Percentiles rank a stretch among this genome's conserved stretches.
These are phyloP conservation scores for Forbesichthys agassizii DNA, from an alignment of 2,113 vertebrate genomes.

Conservation along the genomic window DNA sequence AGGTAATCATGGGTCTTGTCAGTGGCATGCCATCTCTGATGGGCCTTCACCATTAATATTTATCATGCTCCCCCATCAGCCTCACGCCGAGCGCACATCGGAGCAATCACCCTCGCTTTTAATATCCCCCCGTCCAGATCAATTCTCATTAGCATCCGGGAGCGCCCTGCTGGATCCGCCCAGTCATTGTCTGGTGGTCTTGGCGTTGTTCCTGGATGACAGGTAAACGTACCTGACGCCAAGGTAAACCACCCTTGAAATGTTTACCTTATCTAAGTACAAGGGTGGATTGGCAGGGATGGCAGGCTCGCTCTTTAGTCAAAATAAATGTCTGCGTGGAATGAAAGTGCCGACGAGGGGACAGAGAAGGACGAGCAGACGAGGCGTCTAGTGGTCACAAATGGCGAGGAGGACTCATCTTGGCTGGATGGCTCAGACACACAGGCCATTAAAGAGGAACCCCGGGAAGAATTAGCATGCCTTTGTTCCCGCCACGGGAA, in stretches of 20 bases:
- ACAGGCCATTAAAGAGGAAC: conserved; percentile 45
- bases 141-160: conserved; percentile 71
- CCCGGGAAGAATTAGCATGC: conserved; percentile 53
- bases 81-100: conserved; percentile 60
- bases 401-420: conserved; percentile 4
- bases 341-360: conserved; percentile 20
- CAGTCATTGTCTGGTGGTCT: conserved; percentile 51
- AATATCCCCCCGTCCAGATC: conserved; percentile 64
- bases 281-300: conserved; percentile 24
- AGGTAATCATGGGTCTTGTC: conserved; percentile 69
- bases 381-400: conserved; percentile 10
- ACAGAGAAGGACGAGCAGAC: conserved; percentile 27
- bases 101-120: conserved; percentile 63
- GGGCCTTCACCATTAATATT: conserved; percentile 73
- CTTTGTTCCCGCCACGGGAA: conserved; percentile 52
- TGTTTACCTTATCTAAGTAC: conserved; percentile 30
- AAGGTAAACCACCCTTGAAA: conserved; percentile 46
- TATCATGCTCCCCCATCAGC: conserved; percentile 67
- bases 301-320: conserved; percentile 14
- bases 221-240: conserved; percentile 40
- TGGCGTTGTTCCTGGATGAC: conserved; percentile 56
- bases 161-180: conserved; percentile 35
- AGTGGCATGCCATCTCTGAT: conserved; percentile 60
- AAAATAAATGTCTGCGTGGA: not conserved
- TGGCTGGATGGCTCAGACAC: conserved; percentile 26